These are phyloP conservation scores for Rhabdomys pumilio DNA, from an alignment of 2,797 vertebrate genomes.

Conservation along the genomic window DNA sequence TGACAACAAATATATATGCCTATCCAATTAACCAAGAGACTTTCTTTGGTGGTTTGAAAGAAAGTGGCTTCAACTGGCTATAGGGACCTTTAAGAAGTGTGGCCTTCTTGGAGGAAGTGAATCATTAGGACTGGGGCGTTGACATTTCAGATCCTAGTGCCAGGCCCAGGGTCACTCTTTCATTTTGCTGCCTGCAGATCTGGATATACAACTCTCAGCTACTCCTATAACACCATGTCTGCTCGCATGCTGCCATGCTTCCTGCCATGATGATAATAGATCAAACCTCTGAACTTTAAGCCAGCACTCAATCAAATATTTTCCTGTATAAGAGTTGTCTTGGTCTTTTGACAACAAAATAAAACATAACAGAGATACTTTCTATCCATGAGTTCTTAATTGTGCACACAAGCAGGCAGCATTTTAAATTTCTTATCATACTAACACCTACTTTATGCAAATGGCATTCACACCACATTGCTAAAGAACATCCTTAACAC, in stretches of 20 bases:
- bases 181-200: background rate
- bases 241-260: too few relatives aligned
- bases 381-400: constrained; percentile 41
- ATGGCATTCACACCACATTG: constrained; percentile 36
- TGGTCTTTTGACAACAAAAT: background rate
- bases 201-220: background rate
- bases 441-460: constrained; percentile 10
- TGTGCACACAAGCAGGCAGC: background rate
- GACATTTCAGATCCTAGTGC: too few relatives aligned
- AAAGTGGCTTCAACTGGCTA: too few relatives aligned
- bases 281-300: too few relatives aligned
- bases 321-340: background rate
- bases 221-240: background rate
- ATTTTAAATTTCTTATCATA: background rate
- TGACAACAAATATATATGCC: constrained; percentile 7
- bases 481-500: constrained; percentile 45
- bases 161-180: background rate
- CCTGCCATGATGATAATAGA: too few relatives aligned
- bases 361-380: background rate
- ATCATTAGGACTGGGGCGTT: too few relatives aligned
- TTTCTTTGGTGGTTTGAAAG: background rate
- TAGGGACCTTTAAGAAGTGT: too few relatives aligned
- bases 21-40: constrained; percentile 23
- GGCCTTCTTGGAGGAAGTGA: too few relatives aligned
- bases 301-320: background rate